Base-by-base conservation (phyloP, 1,140 invertebrate species). In the Magallana gigas region DNA sequence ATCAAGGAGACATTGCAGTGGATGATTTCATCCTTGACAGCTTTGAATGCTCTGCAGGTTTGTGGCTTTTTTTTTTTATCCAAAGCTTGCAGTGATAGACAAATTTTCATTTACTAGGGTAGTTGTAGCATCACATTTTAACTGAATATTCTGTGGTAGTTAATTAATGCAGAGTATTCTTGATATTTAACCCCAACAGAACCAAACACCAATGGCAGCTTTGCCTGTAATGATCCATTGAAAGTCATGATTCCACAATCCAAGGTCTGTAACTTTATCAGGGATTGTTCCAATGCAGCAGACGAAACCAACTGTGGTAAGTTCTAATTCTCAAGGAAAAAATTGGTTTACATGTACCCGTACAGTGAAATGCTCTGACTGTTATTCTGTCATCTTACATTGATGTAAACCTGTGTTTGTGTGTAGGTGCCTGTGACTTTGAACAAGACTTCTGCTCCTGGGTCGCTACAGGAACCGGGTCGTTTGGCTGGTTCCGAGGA, bases 391-490 rank as follows among this genome's bases (percentile, higher is more conserved):
- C 23, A 23, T 1, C 5, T 48, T 48, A 48, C 36, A 48, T 4
- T 48, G 36, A 48, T 48, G 36, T 48, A 48, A 48, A 48, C 36
- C 5, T 48, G 36, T 48, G 36, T 48, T 48, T 48, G 36, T 48
- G 1, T 2, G 1, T 71, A 90, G 92, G 90, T 59, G 85, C 88
- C n/a, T 94, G 93, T 88, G 91, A 91, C 86, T 94, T 94, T 91
- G 94, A 94, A 85, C 81, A 91, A 23, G 90, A 89, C 80, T 84
- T 87, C 48, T 94, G 94, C 90, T 89, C 91, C 23, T 94, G 94
- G 93, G 86, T 48, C 8, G 87, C 86, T 4, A 87, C 57, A 14
- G 83, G 71, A 57, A 76, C 9, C 59, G 92, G 92, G 59, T 86
- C 89, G 16, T 92, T 92, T 89, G 88, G 92, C 57, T 94, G 94